These are phyloP conservation scores for Anolis sagrei DNA, from an alignment of 2,113 vertebrate species.

Conservation along the genomic window DNA sequence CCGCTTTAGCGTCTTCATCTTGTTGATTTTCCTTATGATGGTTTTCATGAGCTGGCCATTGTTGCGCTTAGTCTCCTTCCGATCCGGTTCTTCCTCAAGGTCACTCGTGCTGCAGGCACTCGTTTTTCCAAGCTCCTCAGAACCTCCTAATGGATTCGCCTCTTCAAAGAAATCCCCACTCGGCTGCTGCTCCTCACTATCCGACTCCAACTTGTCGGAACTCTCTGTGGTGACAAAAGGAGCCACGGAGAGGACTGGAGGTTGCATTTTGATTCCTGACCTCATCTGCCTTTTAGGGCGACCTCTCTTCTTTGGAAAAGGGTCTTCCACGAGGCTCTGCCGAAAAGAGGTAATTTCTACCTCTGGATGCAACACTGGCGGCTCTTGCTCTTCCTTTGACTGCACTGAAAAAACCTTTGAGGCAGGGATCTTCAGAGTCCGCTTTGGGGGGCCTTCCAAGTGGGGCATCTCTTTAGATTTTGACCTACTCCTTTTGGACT, in stretches of 20 bases:
- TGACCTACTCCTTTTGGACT: constrained; percentile 87
- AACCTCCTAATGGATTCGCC: constrained; percentile 72
- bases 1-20: constrained; percentile 95
- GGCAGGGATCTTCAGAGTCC: constrained; percentile 86
- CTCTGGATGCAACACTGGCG: constrained; percentile 94
- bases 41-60: constrained; percentile 93
- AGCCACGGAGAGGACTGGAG: constrained; percentile 77
- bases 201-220: constrained; percentile 68
- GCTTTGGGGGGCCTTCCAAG: constrained; percentile 86
- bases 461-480: constrained; percentile 94
- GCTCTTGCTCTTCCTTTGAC: constrained; percentile 94
- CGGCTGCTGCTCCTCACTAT: constrained; percentile 70
- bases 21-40: constrained; percentile 96
- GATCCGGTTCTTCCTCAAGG: constrained; percentile 79
- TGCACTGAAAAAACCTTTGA: constrained; percentile 91
- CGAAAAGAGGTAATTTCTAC: constrained; percentile 83
- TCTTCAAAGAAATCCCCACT: constrained; percentile 76
- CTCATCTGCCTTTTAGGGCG: constrained; percentile 88
- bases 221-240: constrained; percentile 78
- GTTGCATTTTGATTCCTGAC: constrained; percentile 83
- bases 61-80: constrained; percentile 83
- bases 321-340: constrained; percentile 73
- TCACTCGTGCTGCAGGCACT: constrained; percentile 72
- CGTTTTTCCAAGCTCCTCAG: constrained; percentile 73
- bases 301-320: constrained; percentile 89